These are phyloP conservation scores for Telmatochromis sp. DNA, from an alignment of 2,113 vertebrate species.

Conservation along the genomic window DNA sequence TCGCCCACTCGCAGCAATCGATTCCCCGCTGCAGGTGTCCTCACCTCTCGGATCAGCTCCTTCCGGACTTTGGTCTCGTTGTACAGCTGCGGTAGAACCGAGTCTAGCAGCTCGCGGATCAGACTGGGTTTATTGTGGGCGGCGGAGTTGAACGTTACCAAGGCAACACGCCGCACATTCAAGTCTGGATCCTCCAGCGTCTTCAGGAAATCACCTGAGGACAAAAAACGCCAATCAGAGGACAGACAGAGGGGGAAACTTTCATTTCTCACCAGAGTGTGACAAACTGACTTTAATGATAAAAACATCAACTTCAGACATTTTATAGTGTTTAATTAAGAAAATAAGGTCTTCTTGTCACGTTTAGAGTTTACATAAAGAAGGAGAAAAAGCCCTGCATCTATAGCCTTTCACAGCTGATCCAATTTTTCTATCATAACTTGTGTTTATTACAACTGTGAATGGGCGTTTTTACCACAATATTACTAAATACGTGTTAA, in stretches of 20 bases:
- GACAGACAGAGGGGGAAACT: neutral
- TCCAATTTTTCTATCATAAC: neutral
- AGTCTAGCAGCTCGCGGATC: constrained; percentile 95
- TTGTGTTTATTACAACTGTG: neutral
- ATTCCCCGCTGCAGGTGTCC: neutral
- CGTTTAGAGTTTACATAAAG: neutral
- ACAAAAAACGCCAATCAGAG: neutral
- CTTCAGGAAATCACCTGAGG: constrained; percentile 93
- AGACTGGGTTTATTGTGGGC: constrained; percentile 97
- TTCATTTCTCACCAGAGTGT: neutral
- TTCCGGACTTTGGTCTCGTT: constrained; percentile 99
- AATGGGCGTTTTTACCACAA: neutral
- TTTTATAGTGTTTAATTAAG: neutral
- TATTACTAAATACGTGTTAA: neutral
- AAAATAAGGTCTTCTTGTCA: neutral
- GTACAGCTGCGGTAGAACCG: constrained; percentile 93
- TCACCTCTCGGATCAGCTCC: constrained; percentile 95
- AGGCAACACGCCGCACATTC: constrained; percentile 92
- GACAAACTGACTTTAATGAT: neutral
- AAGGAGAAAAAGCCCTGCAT: neutral
- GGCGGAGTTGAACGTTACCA: constrained; percentile 97
- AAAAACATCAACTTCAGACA: neutral
- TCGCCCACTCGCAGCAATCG: neutral
- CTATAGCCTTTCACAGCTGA: neutral
- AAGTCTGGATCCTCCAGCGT: constrained; percentile 96